Conservation (phyloP, 2,113 vertebrate species). For the Heterocephalus glaber region DNA sequence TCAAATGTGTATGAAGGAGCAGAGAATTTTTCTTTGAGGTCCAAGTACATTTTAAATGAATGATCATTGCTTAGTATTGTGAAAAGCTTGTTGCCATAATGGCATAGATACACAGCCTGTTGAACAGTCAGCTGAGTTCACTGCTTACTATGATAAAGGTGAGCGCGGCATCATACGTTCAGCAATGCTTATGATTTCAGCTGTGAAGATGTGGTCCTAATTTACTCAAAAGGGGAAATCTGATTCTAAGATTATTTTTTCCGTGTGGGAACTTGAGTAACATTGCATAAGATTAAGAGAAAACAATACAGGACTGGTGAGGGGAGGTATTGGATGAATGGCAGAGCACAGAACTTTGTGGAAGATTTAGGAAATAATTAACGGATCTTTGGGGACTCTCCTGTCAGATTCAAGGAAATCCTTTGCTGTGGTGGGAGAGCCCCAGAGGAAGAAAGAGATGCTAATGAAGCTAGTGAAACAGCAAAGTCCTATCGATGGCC, state of each 20-base stretch:
- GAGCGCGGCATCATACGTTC: accelerated
- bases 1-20: accelerated
- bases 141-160: background rate
- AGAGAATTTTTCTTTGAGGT: background rate
- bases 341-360: background rate
- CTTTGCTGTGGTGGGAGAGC: background rate
- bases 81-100: background rate
- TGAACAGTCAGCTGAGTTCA: background rate
- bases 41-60: background rate
- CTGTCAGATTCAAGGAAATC: background rate
- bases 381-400: background rate
- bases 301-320: background rate
- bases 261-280: background rate
- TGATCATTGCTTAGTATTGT: background rate
- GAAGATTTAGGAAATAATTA: background rate
- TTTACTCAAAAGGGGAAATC: background rate
- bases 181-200: background rate
- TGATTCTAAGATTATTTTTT: background rate
- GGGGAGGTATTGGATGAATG: background rate
- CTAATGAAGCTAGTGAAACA: background rate
- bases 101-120: background rate
- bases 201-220: background rate
- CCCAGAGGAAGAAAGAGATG: background rate
- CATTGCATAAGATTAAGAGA: background rate
- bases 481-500: accelerated